These are phyloP conservation scores for Cantharis flavilabris DNA, from an alignment of 2,888 invertebrate species.

Conservation along the genomic window DNA sequence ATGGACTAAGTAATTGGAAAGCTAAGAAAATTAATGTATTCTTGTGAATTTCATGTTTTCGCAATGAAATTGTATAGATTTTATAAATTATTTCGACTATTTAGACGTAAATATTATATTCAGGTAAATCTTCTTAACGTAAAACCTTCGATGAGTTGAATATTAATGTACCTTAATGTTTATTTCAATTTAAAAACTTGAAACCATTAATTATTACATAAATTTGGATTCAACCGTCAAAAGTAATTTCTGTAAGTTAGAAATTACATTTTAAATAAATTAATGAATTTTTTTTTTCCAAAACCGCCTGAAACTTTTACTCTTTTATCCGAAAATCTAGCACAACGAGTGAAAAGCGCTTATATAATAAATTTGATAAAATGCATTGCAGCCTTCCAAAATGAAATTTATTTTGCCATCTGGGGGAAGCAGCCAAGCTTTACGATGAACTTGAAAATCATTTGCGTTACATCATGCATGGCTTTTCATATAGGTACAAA, in stretches of 20 bases:
- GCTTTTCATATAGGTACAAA: neutral
- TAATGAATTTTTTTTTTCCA: neutral
- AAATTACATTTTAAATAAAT: neutral
- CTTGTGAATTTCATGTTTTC: no score
- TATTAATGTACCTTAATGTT: neutral
- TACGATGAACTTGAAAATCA: neutral
- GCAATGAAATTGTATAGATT: no score
- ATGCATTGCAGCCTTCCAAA: neutral
- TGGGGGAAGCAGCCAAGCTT: neutral
- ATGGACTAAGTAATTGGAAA: no score
- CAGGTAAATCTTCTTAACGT: neutral
- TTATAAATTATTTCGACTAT: no score
- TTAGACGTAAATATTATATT: neutral
- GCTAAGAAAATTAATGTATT: no score
- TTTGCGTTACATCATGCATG: neutral
- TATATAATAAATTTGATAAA: neutral
- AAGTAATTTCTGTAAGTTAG: neutral
- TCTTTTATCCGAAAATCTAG: neutral
- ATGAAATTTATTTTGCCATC: neutral
- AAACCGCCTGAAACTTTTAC: neutral
- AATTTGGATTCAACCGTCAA: no score
- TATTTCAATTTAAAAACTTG: neutral
- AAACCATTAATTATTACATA: neutral
- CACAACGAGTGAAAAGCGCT: neutral
- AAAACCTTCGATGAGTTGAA: neutral